These are phyloP conservation scores for Trichoplusia ni DNA, from an alignment of 1,140 invertebrate species.

Conservation along the genomic window DNA sequence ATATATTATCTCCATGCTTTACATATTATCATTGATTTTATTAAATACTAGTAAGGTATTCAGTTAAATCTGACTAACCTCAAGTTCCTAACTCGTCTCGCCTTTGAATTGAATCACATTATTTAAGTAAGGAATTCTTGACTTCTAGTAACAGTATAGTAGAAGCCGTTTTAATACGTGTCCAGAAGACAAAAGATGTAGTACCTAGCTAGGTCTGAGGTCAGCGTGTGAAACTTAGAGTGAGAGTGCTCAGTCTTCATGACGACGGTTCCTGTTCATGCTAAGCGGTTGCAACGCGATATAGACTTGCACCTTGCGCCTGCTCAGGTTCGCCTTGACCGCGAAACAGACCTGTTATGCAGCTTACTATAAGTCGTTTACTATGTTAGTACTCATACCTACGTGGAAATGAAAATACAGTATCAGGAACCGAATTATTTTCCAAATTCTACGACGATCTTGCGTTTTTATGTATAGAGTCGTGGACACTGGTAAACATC, in stretches of 20 bases:
- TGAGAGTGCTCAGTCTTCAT: conserved; percentile 18
- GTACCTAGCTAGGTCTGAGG: background rate
- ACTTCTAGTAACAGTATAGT: too few relatives aligned
- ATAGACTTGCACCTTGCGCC: conserved; percentile 29
- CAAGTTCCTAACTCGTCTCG: too few relatives aligned
- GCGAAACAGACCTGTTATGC: conserved; percentile 45
- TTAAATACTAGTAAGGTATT: too few relatives aligned
- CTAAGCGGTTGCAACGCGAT: conserved; percentile 28
- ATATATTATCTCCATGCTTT: too few relatives aligned
- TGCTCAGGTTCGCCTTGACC: conserved; percentile 52
- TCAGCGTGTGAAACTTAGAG: background rate
- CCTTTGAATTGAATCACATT: too few relatives aligned
- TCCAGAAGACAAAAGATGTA: too few relatives aligned
- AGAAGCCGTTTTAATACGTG: too few relatives aligned
- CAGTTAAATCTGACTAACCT: too few relatives aligned
- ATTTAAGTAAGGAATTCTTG: too few relatives aligned
- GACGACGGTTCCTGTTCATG: conserved; percentile 11
- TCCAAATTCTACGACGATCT: background rate
- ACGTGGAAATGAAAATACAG: conserved; percentile 7
- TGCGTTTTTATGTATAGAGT: too few relatives aligned
- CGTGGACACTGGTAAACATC: too few relatives aligned
- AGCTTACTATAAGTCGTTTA: conserved; percentile 9
- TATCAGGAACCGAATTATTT: background rate
- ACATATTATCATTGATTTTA: too few relatives aligned
- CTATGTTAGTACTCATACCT: conserved; percentile 1